These are phyloP conservation scores for Buteo buteo DNA, from an alignment of 2,113 vertebrate genomes.

Conservation along the genomic window DNA sequence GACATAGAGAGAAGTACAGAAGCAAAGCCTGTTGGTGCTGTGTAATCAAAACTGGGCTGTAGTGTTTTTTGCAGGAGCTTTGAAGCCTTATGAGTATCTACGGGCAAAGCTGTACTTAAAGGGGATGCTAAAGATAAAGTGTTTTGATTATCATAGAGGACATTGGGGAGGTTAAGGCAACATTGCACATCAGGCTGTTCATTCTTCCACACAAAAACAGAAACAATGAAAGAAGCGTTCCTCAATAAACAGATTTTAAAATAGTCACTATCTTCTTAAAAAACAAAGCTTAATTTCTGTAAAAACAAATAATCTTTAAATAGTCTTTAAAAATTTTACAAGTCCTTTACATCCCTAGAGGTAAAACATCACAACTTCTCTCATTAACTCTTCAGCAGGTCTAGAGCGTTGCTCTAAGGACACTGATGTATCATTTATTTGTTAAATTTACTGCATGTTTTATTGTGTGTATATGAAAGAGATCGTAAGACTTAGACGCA, in stretches of 20 bases:
- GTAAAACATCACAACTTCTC: background rate
- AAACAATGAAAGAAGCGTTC: background rate
- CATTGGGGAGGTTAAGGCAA: background rate
- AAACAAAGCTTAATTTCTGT: background rate
- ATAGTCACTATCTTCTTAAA: background rate
- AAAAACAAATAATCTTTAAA: background rate
- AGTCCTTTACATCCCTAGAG: background rate
- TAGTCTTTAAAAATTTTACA: background rate
- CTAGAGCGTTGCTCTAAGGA: background rate
- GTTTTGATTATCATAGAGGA: background rate
- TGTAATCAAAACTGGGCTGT: background rate
- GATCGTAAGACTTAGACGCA: background rate
- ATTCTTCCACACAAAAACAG: background rate
- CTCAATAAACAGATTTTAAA: background rate
- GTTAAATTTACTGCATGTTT: background rate
- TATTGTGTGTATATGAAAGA: background rate
- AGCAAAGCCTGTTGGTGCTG: background rate
- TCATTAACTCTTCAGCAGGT: background rate
- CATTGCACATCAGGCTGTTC: background rate
- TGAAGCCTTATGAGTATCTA: background rate
- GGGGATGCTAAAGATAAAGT: background rate
- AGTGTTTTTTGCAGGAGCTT: background rate
- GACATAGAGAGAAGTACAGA: background rate
- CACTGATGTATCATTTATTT: background rate
- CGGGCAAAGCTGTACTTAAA: background rate